Percentiles rank a stretch among this genome's conserved stretches.
These are phyloP conservation scores for Chrysina gloriosa DNA, from an alignment of 2,888 invertebrate species.

Conservation along the genomic window DNA sequence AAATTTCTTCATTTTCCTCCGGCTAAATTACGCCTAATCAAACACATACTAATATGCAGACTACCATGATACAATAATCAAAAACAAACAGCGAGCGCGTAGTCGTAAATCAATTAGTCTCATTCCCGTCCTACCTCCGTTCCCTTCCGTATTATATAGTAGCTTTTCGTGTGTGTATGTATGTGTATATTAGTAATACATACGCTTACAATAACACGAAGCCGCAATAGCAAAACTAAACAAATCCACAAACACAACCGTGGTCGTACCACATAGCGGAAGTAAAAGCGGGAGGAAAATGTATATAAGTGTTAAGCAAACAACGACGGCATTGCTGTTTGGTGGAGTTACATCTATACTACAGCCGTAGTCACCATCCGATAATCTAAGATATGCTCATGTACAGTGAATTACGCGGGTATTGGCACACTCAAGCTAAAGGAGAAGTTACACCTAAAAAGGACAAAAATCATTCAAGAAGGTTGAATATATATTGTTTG, in stretches of 20 bases:
- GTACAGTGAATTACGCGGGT: neutral
- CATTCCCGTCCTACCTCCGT: slow-evolving; percentile 2
- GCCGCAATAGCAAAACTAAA: slow-evolving; percentile 7
- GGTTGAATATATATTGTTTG: no score
- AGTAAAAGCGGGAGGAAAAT: slow-evolving; percentile 26
- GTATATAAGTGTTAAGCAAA: slow-evolving; percentile 30
- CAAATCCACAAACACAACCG: slow-evolving; percentile 25
- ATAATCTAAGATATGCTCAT: no score
- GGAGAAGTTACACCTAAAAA: no score
- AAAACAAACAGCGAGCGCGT: slow-evolving; percentile 22
- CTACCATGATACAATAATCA: slow-evolving; percentile 28
- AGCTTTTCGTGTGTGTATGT: neutral
- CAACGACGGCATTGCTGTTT: slow-evolving; percentile 1
- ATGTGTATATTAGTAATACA: neutral
- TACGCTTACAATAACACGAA: slow-evolving; percentile 11
- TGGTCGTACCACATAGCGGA: slow-evolving; percentile 6
- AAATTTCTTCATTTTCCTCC: slow-evolving; percentile 22
- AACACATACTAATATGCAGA: slow-evolving; percentile 13
- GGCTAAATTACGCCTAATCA: slow-evolving; percentile 22
- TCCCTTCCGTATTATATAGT: neutral
- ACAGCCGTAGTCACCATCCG: slow-evolving; percentile 1
- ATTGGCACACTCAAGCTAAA: no score
- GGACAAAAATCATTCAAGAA: no score
- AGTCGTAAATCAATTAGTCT: slow-evolving; percentile 32
- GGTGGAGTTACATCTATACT: neutral